A percentile compares a stretch with the other conserved stretches of the same genome.
These are phyloP conservation scores for Eudyptes chrysolophus DNA, from an alignment of 2,113 vertebrate genomes.

Conservation along the genomic window DNA sequence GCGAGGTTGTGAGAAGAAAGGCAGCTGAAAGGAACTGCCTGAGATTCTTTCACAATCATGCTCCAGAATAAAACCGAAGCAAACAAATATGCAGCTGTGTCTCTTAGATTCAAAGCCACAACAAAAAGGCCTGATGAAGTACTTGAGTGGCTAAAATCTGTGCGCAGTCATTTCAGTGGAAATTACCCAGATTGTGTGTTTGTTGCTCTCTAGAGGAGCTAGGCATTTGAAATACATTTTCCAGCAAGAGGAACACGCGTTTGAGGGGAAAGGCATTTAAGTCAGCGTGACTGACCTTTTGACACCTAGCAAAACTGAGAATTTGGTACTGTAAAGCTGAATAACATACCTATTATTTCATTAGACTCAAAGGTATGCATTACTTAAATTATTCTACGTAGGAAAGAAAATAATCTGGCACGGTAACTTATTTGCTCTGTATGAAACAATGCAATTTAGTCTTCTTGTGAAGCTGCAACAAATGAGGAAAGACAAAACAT, in stretches of 20 bases:
- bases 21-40: conserved; percentile 48
- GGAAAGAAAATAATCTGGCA: not conserved
- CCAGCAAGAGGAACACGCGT: not conserved
- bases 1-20: not conserved
- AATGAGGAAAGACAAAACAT: not conserved
- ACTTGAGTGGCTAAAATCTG: conserved; percentile 66
- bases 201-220: conserved; percentile 46
- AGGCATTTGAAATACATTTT: conserved; percentile 49
- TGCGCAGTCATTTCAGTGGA: conserved; percentile 55
- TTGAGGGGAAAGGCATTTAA: conserved; percentile 25
- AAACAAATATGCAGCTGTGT: conserved; percentile 72
- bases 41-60: conserved; percentile 56
- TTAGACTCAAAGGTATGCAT: not conserved
- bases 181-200: conserved; percentile 57
- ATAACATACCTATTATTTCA: not conserved
- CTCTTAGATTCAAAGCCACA: conserved; percentile 57
- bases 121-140: conserved; percentile 72
- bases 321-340: not conserved
- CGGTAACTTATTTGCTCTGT: not conserved
- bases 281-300: conserved; percentile 5
- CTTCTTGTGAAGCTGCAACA: not conserved
- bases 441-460: not conserved
- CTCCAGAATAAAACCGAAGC: conserved; percentile 54
- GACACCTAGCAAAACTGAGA: not conserved
- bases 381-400: not conserved